Base-by-base conservation (phyloP, 2,113 vertebrate species). In the Notarius quadriscutis region DNA sequence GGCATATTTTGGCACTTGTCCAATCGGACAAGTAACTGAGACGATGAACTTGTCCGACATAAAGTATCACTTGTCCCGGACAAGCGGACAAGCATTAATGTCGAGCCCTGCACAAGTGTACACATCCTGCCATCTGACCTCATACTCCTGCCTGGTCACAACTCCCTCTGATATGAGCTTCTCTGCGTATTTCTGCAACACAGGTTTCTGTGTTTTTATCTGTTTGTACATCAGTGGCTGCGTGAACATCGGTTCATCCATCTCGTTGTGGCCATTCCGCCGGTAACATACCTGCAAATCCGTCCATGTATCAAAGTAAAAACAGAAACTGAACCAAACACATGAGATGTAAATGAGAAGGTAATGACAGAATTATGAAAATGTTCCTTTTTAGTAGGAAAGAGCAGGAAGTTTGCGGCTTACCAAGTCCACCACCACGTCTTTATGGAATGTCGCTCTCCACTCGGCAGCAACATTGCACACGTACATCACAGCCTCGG, bases 211-310 rank as follows among this genome's bases (percentile, higher is more conserved):
- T 84, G 97, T 99, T 89, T 97, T 97, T 93, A 99, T 99, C 95
- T 99, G 97, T 86, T 99, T 99, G 95, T 99, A 99, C 98, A 99
- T 99, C 92, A 99, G 95, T 0, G 98, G 98, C 90, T 99, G 98
- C 0, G 98, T 99, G 95, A 99, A 99, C 98, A 99, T 99, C 25
- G 98, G 98, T 87, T 99, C 98, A 0, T 99, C 98, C 97, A 99
- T 99, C 95, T 99, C 98, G 0, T 99, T 99, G 94, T 99, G 98
- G 8, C 98, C 98, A 0, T 98, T 98, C 53, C 97, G 94, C 2
- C 98, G 95, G 92, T 99, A 99, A 84, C 96, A 97, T 60, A 99
- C 98, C 98, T 99, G 84, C 6, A 58, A 15, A 41, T 27, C 51
- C 25, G 22, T 50, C 20, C 41, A 12, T 50, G 20, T 75, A 51